Conservation (phyloP, 2,113 vertebrate genomes). For the Thomomys bottae region DNA sequence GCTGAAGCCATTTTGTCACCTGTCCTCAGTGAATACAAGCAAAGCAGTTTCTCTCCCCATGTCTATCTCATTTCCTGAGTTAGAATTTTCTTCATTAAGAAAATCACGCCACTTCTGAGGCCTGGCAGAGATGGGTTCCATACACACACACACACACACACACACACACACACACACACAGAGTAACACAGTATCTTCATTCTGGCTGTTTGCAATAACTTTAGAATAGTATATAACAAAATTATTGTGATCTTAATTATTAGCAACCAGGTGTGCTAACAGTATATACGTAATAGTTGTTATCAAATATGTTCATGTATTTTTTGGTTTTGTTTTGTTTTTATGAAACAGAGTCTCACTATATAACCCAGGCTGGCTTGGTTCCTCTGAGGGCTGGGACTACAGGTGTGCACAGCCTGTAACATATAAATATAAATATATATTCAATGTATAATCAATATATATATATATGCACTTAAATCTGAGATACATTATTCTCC, state of each 20-base stretch:
- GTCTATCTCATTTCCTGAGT: background rate
- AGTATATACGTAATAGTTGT: background rate
- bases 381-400: too few relatives aligned
- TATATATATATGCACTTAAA: background rate
- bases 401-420: too few relatives aligned
- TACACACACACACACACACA: background rate
- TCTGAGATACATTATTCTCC: background rate
- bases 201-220: background rate
- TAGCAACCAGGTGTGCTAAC: too few relatives aligned
- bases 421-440: background rate
- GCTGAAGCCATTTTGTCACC: background rate
- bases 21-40: background rate
- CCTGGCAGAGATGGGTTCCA: background rate
- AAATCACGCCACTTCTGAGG: background rate
- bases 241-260: too few relatives aligned
- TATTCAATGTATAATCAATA: too few relatives aligned
- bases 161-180: background rate
- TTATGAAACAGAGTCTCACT: too few relatives aligned
- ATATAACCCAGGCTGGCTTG: too few relatives aligned
- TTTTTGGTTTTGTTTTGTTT: too few relatives aligned
- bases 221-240: background rate
- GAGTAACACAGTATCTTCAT: conserved; percentile 29
- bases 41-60: background rate
- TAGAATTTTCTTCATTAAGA: background rate
- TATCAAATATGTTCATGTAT: background rate